Evolutionary conservation across 2,888 invertebrate species (phyloP).

Genomic region (Idaea dimidiata): DNA sequence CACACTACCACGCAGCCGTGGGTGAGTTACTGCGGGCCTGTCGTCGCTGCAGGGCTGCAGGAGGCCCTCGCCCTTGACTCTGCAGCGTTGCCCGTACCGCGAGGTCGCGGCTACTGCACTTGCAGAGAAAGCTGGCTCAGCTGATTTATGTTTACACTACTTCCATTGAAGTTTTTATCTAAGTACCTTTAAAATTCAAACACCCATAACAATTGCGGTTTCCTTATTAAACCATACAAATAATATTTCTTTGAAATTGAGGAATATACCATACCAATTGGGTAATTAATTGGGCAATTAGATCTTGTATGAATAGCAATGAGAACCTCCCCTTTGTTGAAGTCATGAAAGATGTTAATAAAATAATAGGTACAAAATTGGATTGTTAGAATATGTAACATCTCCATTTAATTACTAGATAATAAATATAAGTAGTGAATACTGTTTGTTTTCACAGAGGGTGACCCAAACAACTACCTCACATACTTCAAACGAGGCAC

Average conservation of each 20-base stretch:
- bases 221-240: no score
- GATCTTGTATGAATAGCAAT: no score
- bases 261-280: no score
- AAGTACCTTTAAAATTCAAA: not conserved
- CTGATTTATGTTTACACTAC: not conserved
- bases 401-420: not conserved
- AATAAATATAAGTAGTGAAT: no score
- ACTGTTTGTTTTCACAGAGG: conserved; percentile 84
- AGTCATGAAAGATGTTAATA: no score
- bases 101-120: not conserved
- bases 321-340: no score
- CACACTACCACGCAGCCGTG: conserved; percentile 98
- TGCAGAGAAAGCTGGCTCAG: conserved; percentile 2
- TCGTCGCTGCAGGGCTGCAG: conserved; percentile 1
- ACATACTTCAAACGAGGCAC: conserved; percentile 98
- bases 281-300: no score
- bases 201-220: not conserved
- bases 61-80: conserved; percentile 13
- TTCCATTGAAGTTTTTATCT: not conserved
- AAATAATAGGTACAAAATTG: no score
- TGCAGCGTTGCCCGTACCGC: conserved; percentile 5
- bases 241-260: no score
- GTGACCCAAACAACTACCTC: conserved; percentile 96
- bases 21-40: conserved; percentile 79
- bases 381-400: no score